Percentiles rank a stretch among this genome's conserved stretches.
Conservation (phyloP, 2,888 invertebrate species). For the Eurois occulta region DNA sequence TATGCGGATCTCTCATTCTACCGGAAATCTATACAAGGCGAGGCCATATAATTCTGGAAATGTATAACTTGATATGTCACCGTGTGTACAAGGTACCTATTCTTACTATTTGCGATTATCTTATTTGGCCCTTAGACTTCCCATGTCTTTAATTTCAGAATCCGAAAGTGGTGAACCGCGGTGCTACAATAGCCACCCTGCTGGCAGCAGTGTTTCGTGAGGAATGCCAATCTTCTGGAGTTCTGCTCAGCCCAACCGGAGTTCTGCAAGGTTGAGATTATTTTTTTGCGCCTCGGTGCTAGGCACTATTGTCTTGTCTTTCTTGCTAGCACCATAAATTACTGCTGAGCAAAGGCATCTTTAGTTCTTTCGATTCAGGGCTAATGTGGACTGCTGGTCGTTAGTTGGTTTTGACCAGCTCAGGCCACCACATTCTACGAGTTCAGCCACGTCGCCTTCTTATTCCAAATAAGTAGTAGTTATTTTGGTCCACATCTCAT, state of each 20-base stretch:
- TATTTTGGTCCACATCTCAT: not conserved
- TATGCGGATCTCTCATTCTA: too few species aligned
- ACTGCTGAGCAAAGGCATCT: not conserved
- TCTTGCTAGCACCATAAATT: not conserved
- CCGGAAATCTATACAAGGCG: too few species aligned
- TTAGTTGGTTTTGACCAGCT: not conserved
- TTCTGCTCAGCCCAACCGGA: slow-evolving; percentile 74
- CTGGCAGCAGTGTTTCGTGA: slow-evolving; percentile 82
- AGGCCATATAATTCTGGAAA: too few species aligned
- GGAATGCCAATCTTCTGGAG: slow-evolving; percentile 75
- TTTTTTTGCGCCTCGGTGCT: not conserved
- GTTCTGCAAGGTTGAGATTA: slow-evolving; percentile 77
- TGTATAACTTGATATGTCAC: too few species aligned
- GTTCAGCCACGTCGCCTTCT: not conserved
- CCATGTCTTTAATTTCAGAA: slow-evolving; percentile 68
- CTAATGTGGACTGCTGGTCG: not conserved
- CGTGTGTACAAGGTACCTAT: too few species aligned
- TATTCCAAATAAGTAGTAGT: not conserved
- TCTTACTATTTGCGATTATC: not conserved
- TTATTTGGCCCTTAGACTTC: not conserved
- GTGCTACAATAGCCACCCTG: slow-evolving; percentile 80
- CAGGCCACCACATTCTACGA: not conserved
- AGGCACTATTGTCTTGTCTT: not conserved
- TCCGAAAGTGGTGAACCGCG: slow-evolving; percentile 78
- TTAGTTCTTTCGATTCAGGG: not conserved